Evolutionary conservation across 2,113 vertebrate species (phyloP).

Genomic region (Pedetes capensis): DNA sequence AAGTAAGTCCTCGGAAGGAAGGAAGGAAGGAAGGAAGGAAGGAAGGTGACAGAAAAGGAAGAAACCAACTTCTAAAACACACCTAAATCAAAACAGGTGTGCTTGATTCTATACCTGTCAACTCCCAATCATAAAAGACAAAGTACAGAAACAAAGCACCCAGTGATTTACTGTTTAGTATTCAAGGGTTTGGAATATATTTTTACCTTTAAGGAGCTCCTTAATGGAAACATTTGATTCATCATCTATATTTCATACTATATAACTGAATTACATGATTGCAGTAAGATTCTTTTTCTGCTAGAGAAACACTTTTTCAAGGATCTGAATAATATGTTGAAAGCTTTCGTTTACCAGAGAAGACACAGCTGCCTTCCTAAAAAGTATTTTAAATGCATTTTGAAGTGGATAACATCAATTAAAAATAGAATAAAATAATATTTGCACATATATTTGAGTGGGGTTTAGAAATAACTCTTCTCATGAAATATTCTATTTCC

Average conservation of each 20-base stretch:
- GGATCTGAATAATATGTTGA: conserved; percentile 66
- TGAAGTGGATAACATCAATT: conserved; percentile 28
- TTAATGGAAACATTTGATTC: conserved; percentile 44
- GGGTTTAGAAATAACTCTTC: conserved; percentile 26
- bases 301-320: conserved; percentile 63
- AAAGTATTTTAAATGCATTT: conserved; percentile 52
- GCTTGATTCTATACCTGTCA: not conserved
- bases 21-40: not conserved
- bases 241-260: conserved; percentile 34
- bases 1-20: not conserved
- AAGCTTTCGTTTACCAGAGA: conserved; percentile 57
- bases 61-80: not conserved
- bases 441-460: conserved; percentile 37
- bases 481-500: conserved; percentile 70
- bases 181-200: not conserved
- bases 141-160: not conserved
- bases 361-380: conserved; percentile 63
- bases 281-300: conserved; percentile 53
- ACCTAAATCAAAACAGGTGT: not conserved
- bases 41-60: not conserved
- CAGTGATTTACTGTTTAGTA: not conserved
- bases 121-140: not conserved
- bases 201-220: conserved; percentile 25
- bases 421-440: conserved; percentile 49
- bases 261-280: not conserved